Base-by-base conservation (phyloP, 2,888 invertebrate species). In the Rhagonycha fulva region DNA sequence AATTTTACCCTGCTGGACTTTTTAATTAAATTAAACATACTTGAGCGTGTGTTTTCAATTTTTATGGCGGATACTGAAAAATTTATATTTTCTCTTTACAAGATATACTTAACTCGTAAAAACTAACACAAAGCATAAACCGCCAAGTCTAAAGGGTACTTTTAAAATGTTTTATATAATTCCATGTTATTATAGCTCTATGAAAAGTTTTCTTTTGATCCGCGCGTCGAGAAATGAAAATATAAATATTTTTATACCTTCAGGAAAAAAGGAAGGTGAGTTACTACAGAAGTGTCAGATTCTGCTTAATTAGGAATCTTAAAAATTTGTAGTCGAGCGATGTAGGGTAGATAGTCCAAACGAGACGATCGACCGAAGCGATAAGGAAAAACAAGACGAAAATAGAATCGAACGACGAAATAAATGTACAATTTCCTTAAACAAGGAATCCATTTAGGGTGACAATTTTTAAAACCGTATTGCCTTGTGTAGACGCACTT, bases 121-220 rank as follows among this genome's bases (percentile, higher is more conserved):
- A 66, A 66, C 24, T 66, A 66, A 66, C n/a, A 66, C 63, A 66
- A 66, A 66, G 24, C 63, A 24, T 66, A 66, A 66, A 66, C 24
- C 63, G 24, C 14, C 63, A 66, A 24, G n/a, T 66, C 63, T 24
- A 24, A 66, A 66, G 63, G 63, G 63, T n/a, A 14, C 24, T 66
- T 26, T 66, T 24, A 66, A 26, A 66, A 66, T 66, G 63, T 66
- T 66, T 66, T 66, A 66, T 66, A 66, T 24, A 66, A 66, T 66
- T 24, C 9, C 26, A 24, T 26, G 23, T 66, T 66, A 66, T 66
- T 66, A 23, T 23, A 62, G 23, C n/a, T 23, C n/a, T 9, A 66
- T 24, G n/a, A 23, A 24, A 24, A 14, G 7, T n/a, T 24, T 24
- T 23, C 19, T 63, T 63, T 63, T 14, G 24, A 62, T 28, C 28